phyloP scores from a whole-genome alignment of 2,888 invertebrate genomes.

The Acanthococcus lagerstroemiae region DNA sequence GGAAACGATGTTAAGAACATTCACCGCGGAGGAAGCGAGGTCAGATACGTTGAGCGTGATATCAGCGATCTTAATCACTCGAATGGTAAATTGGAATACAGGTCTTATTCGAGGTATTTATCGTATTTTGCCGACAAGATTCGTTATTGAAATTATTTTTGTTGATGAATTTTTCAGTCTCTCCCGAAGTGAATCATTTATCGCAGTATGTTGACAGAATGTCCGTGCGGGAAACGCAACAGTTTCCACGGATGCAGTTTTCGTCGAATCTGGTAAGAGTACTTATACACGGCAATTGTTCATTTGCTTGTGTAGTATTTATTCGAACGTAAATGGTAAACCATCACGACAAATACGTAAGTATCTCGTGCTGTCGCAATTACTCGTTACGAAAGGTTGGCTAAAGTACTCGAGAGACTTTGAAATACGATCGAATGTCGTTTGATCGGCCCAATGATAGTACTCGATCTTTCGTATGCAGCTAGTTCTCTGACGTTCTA shows the following conservation, averaged over 20 bases:
- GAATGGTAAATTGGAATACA: too few relatives aligned
- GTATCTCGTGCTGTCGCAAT: neutral
- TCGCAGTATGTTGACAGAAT: neutral
- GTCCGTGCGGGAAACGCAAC: neutral
- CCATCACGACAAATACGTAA: too few relatives aligned
- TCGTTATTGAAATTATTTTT: neutral
- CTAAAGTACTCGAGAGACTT: too few relatives aligned
- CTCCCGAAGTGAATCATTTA: neutral
- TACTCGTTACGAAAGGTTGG: too few relatives aligned
- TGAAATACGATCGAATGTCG: too few relatives aligned
- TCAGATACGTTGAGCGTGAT: too few relatives aligned
- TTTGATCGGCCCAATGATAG: too few relatives aligned
- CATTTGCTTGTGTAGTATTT: too few relatives aligned
- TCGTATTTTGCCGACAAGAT: neutral
- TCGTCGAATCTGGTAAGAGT: neutral
- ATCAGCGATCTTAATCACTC: too few relatives aligned
- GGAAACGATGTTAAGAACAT: neutral
- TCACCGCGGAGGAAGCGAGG: neutral
- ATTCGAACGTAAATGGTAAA: too few relatives aligned
- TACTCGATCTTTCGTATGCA: too few relatives aligned
- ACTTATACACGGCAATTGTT: neutral
- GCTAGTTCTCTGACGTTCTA: too few relatives aligned
- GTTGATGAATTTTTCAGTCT: neutral
- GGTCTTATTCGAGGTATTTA: neutral
- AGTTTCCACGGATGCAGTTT: neutral